phyloP scores from a whole-genome alignment of 1,140 invertebrate species.

The Drosophila melanica region DNA sequence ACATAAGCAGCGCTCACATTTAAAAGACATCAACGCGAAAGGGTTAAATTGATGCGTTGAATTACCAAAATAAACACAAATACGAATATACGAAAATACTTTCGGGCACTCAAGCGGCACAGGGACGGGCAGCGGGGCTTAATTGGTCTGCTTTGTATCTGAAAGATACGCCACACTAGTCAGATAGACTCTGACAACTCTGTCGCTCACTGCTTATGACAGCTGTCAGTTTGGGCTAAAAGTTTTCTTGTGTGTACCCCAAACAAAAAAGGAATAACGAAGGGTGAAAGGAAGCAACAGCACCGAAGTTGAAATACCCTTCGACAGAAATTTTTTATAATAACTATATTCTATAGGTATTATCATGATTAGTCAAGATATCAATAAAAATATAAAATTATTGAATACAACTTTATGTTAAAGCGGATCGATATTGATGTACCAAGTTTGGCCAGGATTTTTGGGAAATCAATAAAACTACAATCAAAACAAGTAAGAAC shows the following conservation, averaged over 20 bases:
- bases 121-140: slow-evolving; percentile 46
- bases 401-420: too few relatives aligned
- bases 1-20: slow-evolving; percentile 70
- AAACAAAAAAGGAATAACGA: slow-evolving; percentile 1
- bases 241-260: slow-evolving; percentile 50
- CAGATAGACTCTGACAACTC: slow-evolving; percentile 23
- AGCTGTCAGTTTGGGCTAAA: slow-evolving; percentile 60
- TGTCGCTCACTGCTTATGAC: slow-evolving; percentile 67
- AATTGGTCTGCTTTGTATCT: slow-evolving; percentile 75
- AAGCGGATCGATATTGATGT: too few relatives aligned
- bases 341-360: too few relatives aligned
- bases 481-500: too few relatives aligned
- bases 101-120: slow-evolving; percentile 44
- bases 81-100: slow-evolving; percentile 71
- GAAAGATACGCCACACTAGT: slow-evolving; percentile 47
- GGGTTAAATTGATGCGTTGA: slow-evolving; percentile 77
- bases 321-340: too few relatives aligned
- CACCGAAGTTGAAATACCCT: too few relatives aligned
- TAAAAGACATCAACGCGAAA: slow-evolving; percentile 69
- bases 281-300: too few relatives aligned
- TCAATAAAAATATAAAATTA: too few relatives aligned
- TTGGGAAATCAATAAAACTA: too few relatives aligned
- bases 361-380: too few relatives aligned
- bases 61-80: slow-evolving; percentile 82
- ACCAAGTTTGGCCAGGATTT: too few relatives aligned